Evolutionary conservation across 2,113 vertebrate genomes (phyloP), one percentile per base, ranked within the genome.

Genomic region (Festucalex cinctus): DNA sequence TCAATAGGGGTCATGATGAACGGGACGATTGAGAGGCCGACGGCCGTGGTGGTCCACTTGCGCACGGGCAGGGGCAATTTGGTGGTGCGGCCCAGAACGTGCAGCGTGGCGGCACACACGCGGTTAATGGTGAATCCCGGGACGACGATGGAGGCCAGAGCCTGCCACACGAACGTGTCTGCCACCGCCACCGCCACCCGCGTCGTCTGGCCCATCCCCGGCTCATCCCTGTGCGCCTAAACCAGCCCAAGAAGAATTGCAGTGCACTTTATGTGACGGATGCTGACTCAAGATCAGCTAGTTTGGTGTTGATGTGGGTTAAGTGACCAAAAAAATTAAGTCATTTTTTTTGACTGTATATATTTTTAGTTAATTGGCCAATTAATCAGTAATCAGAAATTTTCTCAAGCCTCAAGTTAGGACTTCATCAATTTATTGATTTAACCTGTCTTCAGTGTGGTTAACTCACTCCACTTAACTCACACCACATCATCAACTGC

Each of bases 41-140:
- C 87, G 0, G 93, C 93, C 0, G 96, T 98, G 36, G 97, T 98
- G 39, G 93, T 88, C 97, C 97, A 98, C 75, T 96, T 97, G 74
- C 96, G 93, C 39, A 91, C 73, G 0, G 95, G 79, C 59, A 94
- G 88, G 0, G 97, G 96, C 96, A 91, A 95, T 76, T 80, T 94
- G 16, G 95, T 98, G 70, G 90, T 71, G 13, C 85, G 68, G 1
- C 91, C 91, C 88, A 99, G 90, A 82, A 95, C 65, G 67, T 92
- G 92, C 35, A 98, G 93, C 0, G 96, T 98, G 10, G 88, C 85
- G 0, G 96, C 94, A 0, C 97, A 98, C 39, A 98, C 77, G 0
- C 96, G 94, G 91, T 99, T 99, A 82, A 99, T 98, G 72, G 96
- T 98, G 92, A 98, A 91, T 51, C 97, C 96, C 0, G 96, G 96